Evolutionary conservation across 2,888 invertebrate species (phyloP).

Genomic region (Ferdinandea cuprea): DNA sequence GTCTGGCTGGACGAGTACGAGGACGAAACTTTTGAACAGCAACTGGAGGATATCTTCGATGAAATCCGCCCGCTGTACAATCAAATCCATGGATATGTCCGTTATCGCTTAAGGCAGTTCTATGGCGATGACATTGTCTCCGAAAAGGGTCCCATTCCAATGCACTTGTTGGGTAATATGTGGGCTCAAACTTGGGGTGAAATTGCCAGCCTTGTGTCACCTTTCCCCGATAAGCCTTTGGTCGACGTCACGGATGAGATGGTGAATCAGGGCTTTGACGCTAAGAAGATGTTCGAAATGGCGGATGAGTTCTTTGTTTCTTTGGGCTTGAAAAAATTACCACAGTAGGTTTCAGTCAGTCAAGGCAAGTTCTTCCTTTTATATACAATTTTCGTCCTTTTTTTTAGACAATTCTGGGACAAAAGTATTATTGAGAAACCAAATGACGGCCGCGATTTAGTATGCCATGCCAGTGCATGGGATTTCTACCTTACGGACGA

Average conservation of each 20-base stretch:
- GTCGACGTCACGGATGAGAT: slow-evolving; percentile 90
- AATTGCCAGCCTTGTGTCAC: slow-evolving; percentile 85
- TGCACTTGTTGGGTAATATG: slow-evolving; percentile 91
- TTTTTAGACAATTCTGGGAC: slow-evolving; percentile 89
- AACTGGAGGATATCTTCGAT: slow-evolving; percentile 88
- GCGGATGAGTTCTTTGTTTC: slow-evolving; percentile 94
- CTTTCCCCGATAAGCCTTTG: slow-evolving; percentile 88
- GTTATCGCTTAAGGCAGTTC: slow-evolving; percentile 87
- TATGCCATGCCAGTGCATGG: slow-evolving; percentile 95
- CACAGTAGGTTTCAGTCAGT: slow-evolving; percentile 80
- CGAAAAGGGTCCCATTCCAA: slow-evolving; percentile 89
- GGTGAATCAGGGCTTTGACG: slow-evolving; percentile 89
- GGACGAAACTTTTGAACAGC: slow-evolving; percentile 87
- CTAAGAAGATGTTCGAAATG: slow-evolving; percentile 90
- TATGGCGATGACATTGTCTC: slow-evolving; percentile 88
- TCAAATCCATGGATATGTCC: slow-evolving; percentile 92
- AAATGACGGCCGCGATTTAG: slow-evolving; percentile 87
- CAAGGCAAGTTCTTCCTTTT: no score
- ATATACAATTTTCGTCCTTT: background rate
- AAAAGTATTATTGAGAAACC: slow-evolving; percentile 93
- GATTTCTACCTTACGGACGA: slow-evolving; percentile 92
- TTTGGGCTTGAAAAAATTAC: slow-evolving; percentile 91
- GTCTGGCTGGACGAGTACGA: slow-evolving; percentile 90
- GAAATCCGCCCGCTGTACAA: slow-evolving; percentile 91
- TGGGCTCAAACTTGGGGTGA: slow-evolving; percentile 91